Evolutionary conservation across 2,113 vertebrate species (phyloP), one percentile per base, ranked within the genome.

Genomic region (Nibea albiflora): DNA sequence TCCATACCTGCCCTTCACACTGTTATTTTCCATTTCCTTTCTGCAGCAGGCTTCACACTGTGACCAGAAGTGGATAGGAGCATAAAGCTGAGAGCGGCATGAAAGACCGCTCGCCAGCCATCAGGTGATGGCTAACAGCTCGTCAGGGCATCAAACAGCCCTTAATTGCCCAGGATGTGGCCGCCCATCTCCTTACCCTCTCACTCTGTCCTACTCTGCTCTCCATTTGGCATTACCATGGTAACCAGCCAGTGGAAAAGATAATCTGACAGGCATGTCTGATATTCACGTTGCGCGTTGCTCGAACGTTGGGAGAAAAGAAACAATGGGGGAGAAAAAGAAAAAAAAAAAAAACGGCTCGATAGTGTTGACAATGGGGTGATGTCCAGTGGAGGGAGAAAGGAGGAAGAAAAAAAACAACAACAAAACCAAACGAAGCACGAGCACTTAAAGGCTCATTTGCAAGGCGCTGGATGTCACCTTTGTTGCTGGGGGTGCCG

Each of bases 131-230:
- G 74, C 90, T 87, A 89, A 87, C 84, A 88, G 86, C 90, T 86
- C 70, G 35, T 81, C 72, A 68, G 86, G 86, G 88, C 80, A 89
- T 90, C 90, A 90, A 89, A 89, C 78, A 83, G 68, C 63, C 62
- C 81, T 87, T 89, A 94, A 93, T 90, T 93, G 86, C 91, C 69
- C 81, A 69, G 86, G 80, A 90, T 90, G 89, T 88, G 85, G 86
- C 75, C 72, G 8, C 72, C 66, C 52, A 39, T 78, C 82, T 83
- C 68, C 81, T 90, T 78, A 76, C 72, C 76, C 83, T 78, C 78
- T 57, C 76, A 2, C 63, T 85, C 78, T 56, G 70, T 54, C 78
- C 80, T 60, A 66, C 47, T 74, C 76, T 73, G 46, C 71, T 85
- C 58, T 70, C 81, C 67, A 84, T 89, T 88, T 87, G 81, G 52